These are phyloP conservation scores for Monarcha castaneiventris DNA, from an alignment of 2,113 vertebrate species.

Conservation along the genomic window DNA sequence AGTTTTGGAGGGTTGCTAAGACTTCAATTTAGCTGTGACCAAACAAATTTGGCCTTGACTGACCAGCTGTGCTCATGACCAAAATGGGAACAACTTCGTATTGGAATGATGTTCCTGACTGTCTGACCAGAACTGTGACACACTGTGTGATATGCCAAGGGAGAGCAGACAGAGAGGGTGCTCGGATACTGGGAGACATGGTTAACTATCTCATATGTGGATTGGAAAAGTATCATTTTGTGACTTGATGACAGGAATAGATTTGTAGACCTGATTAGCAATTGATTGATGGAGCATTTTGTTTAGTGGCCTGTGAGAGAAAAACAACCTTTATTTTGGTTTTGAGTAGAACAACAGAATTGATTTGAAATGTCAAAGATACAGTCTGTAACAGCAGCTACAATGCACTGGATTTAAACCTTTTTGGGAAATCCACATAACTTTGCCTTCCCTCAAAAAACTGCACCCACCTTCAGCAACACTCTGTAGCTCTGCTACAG, in stretches of 20 bases:
- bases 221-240: background rate
- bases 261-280: background rate
- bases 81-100: background rate
- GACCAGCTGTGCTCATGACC: background rate
- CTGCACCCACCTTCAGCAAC: background rate
- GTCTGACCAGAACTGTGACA: background rate
- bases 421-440: rapidly evolving
- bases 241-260: background rate
- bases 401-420: background rate
- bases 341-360: background rate
- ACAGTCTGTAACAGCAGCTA: background rate
- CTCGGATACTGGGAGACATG: background rate
- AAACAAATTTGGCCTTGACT: background rate
- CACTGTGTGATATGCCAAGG: background rate
- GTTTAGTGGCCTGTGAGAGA: background rate
- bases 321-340: background rate
- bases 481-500: background rate
- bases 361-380: background rate
- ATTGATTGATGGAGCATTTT: background rate
- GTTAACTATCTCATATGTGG: background rate
- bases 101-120: background rate
- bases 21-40: background rate
- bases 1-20: background rate
- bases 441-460: background rate
- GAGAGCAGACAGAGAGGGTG: background rate